phyloP scores from a whole-genome alignment of 1,140 invertebrate genomes.

The Hylaeus anthracinus region DNA sequence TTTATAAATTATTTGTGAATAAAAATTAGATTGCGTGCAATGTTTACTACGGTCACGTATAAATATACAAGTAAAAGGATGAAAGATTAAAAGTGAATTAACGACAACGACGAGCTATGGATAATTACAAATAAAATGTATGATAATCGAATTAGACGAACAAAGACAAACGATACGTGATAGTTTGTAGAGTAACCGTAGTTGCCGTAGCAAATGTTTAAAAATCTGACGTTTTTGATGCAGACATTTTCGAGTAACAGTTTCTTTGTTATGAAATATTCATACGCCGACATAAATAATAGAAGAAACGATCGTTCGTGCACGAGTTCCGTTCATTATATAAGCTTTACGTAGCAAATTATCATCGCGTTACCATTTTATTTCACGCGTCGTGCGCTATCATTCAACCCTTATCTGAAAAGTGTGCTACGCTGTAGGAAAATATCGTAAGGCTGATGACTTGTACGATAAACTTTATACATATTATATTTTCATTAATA shows the following conservation, averaged over 20 bases:
- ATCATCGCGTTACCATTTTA: conserved; percentile 33
- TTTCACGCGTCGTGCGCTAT: conserved; percentile 1
- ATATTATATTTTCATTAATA: no score
- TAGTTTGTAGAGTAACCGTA: not conserved
- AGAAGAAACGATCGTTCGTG: conserved; percentile 1
- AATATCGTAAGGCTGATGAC: not conserved
- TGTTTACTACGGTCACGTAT: no score
- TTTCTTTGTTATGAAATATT: conserved; percentile 31
- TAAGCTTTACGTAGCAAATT: conserved; percentile 29
- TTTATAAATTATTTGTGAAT: not conserved
- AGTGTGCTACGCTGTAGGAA: conserved; percentile 8
- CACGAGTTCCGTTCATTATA: conserved; percentile 28
- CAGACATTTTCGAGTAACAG: not conserved
- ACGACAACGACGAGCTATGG: no score
- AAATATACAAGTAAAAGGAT: no score
- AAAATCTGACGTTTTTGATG: not conserved
- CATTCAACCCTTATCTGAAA: not conserved
- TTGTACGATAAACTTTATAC: not conserved
- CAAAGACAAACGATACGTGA: not conserved
- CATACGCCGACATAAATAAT: conserved; percentile 27
- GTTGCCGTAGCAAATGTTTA: not conserved
- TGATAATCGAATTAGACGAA: not conserved
- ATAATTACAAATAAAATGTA: no score
- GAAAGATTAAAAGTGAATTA: not conserved
- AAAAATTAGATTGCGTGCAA: not conserved